Conservation (phyloP, 2,888 invertebrate genomes). For the Therioaphis trifolii region DNA sequence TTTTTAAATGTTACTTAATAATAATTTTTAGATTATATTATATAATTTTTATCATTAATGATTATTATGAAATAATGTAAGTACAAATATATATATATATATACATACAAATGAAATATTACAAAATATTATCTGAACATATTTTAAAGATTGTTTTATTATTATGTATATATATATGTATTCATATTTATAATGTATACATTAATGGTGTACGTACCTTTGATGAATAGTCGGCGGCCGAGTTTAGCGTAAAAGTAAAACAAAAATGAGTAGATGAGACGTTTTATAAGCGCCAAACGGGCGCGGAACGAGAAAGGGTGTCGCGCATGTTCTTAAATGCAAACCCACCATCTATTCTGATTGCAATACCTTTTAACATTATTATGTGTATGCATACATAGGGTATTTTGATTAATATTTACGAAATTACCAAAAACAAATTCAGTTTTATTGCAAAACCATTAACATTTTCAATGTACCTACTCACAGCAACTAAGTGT, state of each 20-base stretch:
- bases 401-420: no score
- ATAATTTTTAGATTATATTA: no score
- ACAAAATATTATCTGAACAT: background rate
- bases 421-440: no score
- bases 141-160: background rate
- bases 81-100: background rate
- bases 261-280: conserved; percentile 40
- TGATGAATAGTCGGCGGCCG: conserved; percentile 32
- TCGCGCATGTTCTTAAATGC: conserved; percentile 56
- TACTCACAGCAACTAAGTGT: no score
- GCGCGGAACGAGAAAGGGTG: conserved; percentile 26
- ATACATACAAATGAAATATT: background rate
- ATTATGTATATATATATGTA: background rate
- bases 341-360: conserved; percentile 31
- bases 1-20: no score
- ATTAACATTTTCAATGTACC: no score
- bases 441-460: no score
- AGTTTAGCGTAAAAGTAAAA: conserved; percentile 47
- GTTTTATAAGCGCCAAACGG: conserved; percentile 52
- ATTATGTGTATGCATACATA: no score
- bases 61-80: background rate
- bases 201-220: conserved; percentile 46
- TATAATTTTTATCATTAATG: no score
- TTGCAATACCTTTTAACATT: background rate
- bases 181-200: background rate